These are phyloP conservation scores for Hemibagrus guttatus DNA, from an alignment of 2,797 vertebrate genomes.

Conservation along the genomic window DNA sequence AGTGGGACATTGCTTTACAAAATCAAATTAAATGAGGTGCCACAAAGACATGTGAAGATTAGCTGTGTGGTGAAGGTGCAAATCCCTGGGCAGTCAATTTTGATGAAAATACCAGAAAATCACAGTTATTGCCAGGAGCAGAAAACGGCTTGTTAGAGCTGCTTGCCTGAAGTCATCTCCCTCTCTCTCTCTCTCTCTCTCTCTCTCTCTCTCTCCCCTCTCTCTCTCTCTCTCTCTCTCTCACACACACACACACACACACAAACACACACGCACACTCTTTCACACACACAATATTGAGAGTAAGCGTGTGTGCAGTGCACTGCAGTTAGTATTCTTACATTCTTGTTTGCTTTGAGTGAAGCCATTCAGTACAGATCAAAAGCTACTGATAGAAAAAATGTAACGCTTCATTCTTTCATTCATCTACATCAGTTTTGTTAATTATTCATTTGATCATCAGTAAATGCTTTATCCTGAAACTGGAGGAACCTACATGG, in stretches of 20 bases:
- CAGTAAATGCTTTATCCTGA: neutral
- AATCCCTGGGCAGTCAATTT: slow-evolving; percentile 54
- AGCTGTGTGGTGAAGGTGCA: slow-evolving; percentile 48
- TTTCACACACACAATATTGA: neutral
- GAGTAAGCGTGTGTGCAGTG: neutral
- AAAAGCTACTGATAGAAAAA: neutral
- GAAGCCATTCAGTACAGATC: neutral
- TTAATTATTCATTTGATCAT: neutral
- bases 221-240: neutral
- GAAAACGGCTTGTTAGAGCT: slow-evolving; percentile 53
- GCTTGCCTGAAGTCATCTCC: slow-evolving; percentile 45
- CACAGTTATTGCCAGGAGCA: slow-evolving; percentile 51
- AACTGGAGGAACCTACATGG: neutral
- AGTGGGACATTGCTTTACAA: slow-evolving; percentile 36
- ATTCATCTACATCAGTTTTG: no score
- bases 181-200: slow-evolving; percentile 34
- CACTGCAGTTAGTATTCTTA: slow-evolving; percentile 42
- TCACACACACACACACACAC: neutral
- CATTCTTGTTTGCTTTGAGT: slow-evolving; percentile 29
- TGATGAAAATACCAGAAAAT: slow-evolving; percentile 56
- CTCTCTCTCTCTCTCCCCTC: slow-evolving; percentile 5
- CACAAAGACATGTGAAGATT: slow-evolving; percentile 53
- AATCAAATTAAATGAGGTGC: slow-evolving; percentile 50
- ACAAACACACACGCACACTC: neutral
- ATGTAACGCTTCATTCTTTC: no score